These are phyloP conservation scores for Balearica regulorum DNA, from an alignment of 2,797 vertebrate genomes.

Conservation along the genomic window DNA sequence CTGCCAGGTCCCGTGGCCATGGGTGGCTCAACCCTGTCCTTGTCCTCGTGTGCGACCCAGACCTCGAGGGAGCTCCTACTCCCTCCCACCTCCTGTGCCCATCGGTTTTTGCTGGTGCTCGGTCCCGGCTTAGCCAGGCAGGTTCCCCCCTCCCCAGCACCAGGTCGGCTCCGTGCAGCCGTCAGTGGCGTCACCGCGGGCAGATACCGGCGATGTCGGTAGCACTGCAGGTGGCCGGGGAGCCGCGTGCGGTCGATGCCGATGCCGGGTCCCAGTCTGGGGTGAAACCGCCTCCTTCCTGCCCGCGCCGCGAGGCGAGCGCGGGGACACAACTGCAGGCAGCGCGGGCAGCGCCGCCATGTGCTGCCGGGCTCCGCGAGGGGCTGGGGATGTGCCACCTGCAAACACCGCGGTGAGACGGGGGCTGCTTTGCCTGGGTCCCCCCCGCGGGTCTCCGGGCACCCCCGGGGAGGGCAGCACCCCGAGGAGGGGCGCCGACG, in stretches of 20 bases:
- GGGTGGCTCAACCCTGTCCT: background rate
- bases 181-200: fast-evolving
- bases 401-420: background rate
- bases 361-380: background rate
- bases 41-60: fast-evolving
- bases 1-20: fast-evolving
- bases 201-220: background rate
- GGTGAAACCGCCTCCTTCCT: background rate
- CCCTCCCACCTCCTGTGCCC: background rate
- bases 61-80: background rate
- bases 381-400: background rate
- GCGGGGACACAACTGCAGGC: background rate
- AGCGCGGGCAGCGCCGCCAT: background rate
- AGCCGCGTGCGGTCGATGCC: background rate
- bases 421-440: background rate
- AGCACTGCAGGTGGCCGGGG: background rate
- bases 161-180: background rate
- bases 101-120: fast-evolving
- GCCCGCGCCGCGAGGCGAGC: background rate
- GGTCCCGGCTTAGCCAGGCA: background rate
- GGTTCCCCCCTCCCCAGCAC: too few species aligned
- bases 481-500: fast-evolving
- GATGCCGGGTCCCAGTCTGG: fast-evolving
- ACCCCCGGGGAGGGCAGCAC: background rate
- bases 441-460: background rate